Base-by-base conservation (phyloP, 1,140 invertebrate species). In the Zaprionus taronus region DNA sequence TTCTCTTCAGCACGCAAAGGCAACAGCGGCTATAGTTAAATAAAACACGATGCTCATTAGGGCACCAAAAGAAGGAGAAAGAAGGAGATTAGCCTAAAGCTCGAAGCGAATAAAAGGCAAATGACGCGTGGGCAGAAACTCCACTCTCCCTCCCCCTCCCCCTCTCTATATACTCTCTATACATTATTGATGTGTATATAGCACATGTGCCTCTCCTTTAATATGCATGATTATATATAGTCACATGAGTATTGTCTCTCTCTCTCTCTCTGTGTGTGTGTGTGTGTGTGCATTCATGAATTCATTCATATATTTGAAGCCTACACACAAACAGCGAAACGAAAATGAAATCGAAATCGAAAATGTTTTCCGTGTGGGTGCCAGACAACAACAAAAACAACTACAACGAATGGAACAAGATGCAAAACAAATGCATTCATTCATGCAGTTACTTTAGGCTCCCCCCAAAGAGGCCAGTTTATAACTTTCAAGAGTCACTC, bases 331-430 rank as follows among this genome's bases (percentile, higher is more conserved):
- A 68, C 74, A 72, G 38, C 62, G 76, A 79, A 83, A 80, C 47
- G 77, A 86, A 87, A 80, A 77, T 28, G 73, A 76, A 76, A 76
- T 71, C 73, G 61, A 72, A 64, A 65, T 34, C 28, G 15, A 60
- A 69, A 69, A 76, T 72, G 65, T 61, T 77, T 77, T 68, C n/a
- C 64, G 73, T 69, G 83, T 86, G 83, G 83, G 83, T 81, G 66
- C 65, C 72, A 70, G 77, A 63, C 78, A 41, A 55, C 80, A 75
- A 38, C 64, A 53, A 47, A 22, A 24, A 17, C 31, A 36, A 53
- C 24, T 57, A 61, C 55, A 58, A 49, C n/a, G 53, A 47, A 31
- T 36, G 41, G 20, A 47, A 58, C 34, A 64, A 67, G 61, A 76
- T 76, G 77, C 66, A 72, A 81, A 74, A 70, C 73, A 80, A 83